These are phyloP conservation scores for Sigmodon hispidus DNA, from an alignment of 2,113 vertebrate genomes.

Conservation along the genomic window DNA sequence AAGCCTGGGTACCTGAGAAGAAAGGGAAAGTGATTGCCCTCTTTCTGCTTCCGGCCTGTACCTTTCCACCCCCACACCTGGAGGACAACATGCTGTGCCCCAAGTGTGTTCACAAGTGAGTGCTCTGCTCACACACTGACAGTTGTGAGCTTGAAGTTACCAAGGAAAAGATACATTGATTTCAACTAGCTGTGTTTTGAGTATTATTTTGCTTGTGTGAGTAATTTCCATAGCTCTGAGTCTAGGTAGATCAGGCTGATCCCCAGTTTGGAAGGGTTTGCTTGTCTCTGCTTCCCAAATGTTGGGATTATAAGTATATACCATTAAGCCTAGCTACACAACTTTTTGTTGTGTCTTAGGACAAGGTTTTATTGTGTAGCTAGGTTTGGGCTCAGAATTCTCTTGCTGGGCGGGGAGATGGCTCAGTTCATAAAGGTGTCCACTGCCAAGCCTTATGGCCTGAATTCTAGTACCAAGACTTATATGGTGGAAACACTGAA, in stretches of 20 bases:
- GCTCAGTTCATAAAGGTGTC: not conserved
- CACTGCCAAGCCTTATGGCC: not conserved
- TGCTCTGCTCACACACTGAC: not conserved
- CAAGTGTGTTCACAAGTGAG: constrained; percentile 66
- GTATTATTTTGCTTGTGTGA: not conserved
- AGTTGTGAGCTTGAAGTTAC: not conserved
- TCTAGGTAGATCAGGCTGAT: not conserved
- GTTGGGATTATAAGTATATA: not conserved
- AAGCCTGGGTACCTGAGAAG: constrained; percentile 75
- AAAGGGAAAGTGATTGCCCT: constrained; percentile 56
- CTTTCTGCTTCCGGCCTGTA: constrained; percentile 58
- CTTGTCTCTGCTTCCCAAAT: not conserved
- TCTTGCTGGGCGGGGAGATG: not conserved
- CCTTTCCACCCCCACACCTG: constrained; percentile 62
- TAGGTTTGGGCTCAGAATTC: not conserved
- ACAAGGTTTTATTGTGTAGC: not conserved
- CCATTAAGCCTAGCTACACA: not conserved
- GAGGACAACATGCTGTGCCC: constrained; percentile 79
- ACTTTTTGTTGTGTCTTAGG: not conserved
- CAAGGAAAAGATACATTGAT: not conserved
- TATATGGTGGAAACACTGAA: not conserved
- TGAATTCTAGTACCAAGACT: not conserved
- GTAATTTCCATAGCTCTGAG: too few species aligned
- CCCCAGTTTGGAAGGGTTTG: not conserved
- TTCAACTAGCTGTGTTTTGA: not conserved